These are phyloP conservation scores for Syngnathus typhle DNA, from an alignment of 2,113 vertebrate genomes.

Conservation along the genomic window DNA sequence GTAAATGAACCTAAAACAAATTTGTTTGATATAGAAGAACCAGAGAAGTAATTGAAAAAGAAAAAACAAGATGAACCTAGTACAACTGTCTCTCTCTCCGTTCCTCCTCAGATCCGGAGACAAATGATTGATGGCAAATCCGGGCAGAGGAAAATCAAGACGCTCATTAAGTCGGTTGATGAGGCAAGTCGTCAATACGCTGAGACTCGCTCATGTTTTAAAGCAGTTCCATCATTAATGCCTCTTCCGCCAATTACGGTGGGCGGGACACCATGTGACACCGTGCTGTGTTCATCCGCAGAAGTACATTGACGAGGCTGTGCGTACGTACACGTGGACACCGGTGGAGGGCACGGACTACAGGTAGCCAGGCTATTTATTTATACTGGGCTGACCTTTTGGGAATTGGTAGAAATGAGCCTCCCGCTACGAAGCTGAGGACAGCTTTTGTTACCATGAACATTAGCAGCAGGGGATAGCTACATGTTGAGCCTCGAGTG, in stretches of 20 bases:
- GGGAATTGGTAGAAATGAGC: background rate
- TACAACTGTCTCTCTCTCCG: background rate
- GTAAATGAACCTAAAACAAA: too few species aligned
- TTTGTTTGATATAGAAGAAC: too few species aligned
- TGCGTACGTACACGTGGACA: constrained; percentile 91
- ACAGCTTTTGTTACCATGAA: too few species aligned
- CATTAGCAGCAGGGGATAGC: too few species aligned
- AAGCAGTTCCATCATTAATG: constrained; percentile 38
- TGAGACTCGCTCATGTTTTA: constrained; percentile 42
- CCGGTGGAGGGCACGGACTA: constrained; percentile 95
- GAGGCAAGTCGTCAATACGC: constrained; percentile 79
- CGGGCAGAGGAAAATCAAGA: constrained; percentile 86
- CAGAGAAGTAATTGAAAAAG: too few species aligned
- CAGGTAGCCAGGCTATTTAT: constrained; percentile 73
- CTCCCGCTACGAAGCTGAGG: too few species aligned
- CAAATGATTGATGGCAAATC: constrained; percentile 90
- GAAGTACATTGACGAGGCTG: constrained; percentile 91
- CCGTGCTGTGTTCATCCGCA: constrained; percentile 48
- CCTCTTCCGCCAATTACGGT: constrained; percentile 15
- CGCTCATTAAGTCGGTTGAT: constrained; percentile 92
- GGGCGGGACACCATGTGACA: background rate
- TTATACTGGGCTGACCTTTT: background rate
- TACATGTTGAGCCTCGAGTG: too few species aligned
- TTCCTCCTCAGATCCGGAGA: constrained; percentile 79
- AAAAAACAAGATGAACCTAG: too few species aligned